Base-by-base conservation (phyloP, 2,888 invertebrate species). In the Thyatira batis region DNA sequence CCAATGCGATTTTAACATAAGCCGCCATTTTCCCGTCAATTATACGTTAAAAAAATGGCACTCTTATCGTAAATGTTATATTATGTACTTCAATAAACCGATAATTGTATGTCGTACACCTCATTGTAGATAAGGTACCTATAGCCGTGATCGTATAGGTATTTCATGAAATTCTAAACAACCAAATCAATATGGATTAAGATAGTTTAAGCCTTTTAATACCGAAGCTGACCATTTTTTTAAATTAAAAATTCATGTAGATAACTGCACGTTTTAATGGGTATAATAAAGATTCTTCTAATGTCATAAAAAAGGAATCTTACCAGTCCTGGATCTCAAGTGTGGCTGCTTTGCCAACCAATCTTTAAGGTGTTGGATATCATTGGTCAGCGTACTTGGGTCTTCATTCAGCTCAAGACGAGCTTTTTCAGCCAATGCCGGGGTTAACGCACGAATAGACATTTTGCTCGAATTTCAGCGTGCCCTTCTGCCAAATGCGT, bases 311-410 rank as follows among this genome's bases (percentile, higher is more conserved):
- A 33, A 1, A 13, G 1, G 3, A 33, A 13, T 51, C 58, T 33
- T 55, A 83, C 84, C 84, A 65, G 77, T 82, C 55, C 82, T 73
- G 5, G 78, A 80, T 11, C 77, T 86, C 20, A 94, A 71, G 72
- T 94, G 93, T 0, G 92, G 92, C 67, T 94, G 93, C 66, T 93
- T 93, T 1, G 81, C 76, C 10, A 94, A 68, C 94, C 94, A 94
- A 28, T 92, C 89, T 65, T 89, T 92, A 20, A 94, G 80, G 63
- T 88, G 83, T 51, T 89, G 79, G 28, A 94, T 76, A 68, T 93
- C 93, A 53, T 85, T 84, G 0, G 73, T 71, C 43, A 93, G 71
- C 43, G 87, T 76, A 4, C 80, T 82, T 0, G 93, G 91, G 64
- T 92, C 89, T 76, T 94, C 94, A 57, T 90, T 88, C 39, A 94